phyloP scores from a whole-genome alignment of 2,797 vertebrate species.

The Gymnoscopelus microlampas region DNA sequence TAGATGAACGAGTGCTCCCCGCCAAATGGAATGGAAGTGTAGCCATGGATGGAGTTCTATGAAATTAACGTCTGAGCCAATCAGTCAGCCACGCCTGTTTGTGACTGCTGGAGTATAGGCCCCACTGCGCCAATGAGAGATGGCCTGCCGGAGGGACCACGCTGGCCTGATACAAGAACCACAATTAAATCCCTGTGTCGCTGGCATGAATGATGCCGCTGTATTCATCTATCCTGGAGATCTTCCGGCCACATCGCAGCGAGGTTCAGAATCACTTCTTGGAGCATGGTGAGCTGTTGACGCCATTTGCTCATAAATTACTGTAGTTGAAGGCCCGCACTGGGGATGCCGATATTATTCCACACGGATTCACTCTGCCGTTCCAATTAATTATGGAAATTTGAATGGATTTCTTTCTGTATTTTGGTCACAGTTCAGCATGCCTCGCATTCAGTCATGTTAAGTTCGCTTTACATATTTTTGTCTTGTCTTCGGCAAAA shows the following conservation, averaged over 20 bases:
- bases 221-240: conserved; percentile 67
- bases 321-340: conserved; percentile 46
- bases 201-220: conserved; percentile 69
- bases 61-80: conserved; percentile 65
- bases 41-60: conserved; percentile 56
- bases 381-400: background rate
- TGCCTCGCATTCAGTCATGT: background rate
- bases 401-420: background rate
- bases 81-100: conserved; percentile 48
- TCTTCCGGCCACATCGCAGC: conserved; percentile 53
- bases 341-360: conserved; percentile 14
- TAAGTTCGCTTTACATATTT: background rate
- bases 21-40: conserved; percentile 58
- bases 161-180: conserved; percentile 60
- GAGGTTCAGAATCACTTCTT: conserved; percentile 47
- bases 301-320: conserved; percentile 45
- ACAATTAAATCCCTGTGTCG: conserved; percentile 69
- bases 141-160: conserved; percentile 36
- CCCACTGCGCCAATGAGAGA: conserved; percentile 43
- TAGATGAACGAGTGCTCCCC: conserved; percentile 46
- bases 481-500: background rate
- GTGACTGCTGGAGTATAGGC: conserved; percentile 34
- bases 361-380: background rate
- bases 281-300: conserved; percentile 46
- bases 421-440: background rate